A percentile compares a stretch with the other conserved stretches of the same genome.
Evolutionary conservation across 1,140 invertebrate species (phyloP).

Genomic region (Nymphalis io): DNA sequence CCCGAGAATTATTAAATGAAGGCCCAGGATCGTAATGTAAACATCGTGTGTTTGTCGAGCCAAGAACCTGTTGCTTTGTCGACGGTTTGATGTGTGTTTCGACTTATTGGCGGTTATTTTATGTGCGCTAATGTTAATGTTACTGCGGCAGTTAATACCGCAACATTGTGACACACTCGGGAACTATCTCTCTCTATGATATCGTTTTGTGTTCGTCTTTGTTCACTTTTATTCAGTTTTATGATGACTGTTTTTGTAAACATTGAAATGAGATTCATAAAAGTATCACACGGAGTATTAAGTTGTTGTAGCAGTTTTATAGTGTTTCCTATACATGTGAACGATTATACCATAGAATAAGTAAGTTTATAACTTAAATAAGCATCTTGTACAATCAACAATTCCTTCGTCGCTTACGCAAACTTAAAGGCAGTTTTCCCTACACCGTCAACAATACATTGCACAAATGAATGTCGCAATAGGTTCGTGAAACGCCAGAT

Average conservation of each 20-base stretch:
- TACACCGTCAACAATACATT: constrained; percentile 63
- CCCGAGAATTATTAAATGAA: constrained; percentile 81
- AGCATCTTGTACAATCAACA: constrained; percentile 44
- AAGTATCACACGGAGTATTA: constrained; percentile 19
- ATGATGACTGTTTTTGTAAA: constrained; percentile 25
- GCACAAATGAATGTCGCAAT: constrained; percentile 69
- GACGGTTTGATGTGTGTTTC: constrained; percentile 72
- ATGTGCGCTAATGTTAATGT: constrained; percentile 74
- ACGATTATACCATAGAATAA: constrained; percentile 9
- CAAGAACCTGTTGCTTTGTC: constrained; percentile 78
- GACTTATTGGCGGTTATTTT: constrained; percentile 79
- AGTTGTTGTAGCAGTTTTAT: constrained; percentile 15
- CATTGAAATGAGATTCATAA: constrained; percentile 22
- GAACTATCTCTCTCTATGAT: constrained; percentile 28
- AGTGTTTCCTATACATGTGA: neutral
- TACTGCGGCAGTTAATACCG: constrained; percentile 59
- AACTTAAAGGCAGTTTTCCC: constrained; percentile 64
- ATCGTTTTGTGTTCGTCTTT: constrained; percentile 33
- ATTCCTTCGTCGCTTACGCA: constrained; percentile 57
- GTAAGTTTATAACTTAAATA: constrained; percentile 25
- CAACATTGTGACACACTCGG: constrained; percentile 63
- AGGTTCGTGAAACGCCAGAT: constrained; percentile 56
- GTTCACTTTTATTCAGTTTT: constrained; percentile 31
- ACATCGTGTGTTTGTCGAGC: constrained; percentile 72
- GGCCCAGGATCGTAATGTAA: constrained; percentile 79